Evolutionary conservation across 2,113 vertebrate species (phyloP), one percentile per base, ranked within the genome.

Genomic region (Epinephelus cyanopodus): DNA sequence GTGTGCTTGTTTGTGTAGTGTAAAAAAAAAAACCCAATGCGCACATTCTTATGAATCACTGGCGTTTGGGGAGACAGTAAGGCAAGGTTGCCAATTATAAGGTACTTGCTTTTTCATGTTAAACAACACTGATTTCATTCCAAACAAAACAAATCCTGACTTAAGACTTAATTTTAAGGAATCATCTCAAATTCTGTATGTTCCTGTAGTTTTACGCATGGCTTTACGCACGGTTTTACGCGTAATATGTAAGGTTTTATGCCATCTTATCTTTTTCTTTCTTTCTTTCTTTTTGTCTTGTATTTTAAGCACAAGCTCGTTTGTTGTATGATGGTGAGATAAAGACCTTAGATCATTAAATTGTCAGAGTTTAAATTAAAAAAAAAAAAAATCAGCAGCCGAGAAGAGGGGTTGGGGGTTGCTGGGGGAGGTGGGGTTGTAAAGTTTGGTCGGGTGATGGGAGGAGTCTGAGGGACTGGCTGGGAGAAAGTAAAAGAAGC

Each of bases 391-490:
- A 12, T 11, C 7, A 53, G 70, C 3, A 47, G 17, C 2, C 6
- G 61, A 6, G 8, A 13, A 27, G 52, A 13, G 27, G 23, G 15
- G 48, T 18, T 3, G 5, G 2, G 6, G 47, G 17, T 14, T 65
- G 21, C 3, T 4, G 11, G 10, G 3, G 19, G 25, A 9, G 45
- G 74, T 19, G 19, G 0, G 58, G 9, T 15, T 65, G 81, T 70
- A 50, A 39, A 53, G 23, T 5, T 4, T 33, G 27, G 6, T 33
- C 3, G 2, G 50, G 48, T 60, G 54, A 62, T 45, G 0, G 85
- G 87, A 77, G 89, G 86, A 61, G 73, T 23, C 66, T 65, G 73
- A 3, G 27, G 60, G 42, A 0, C 37, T 18, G 63, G 1, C n/a
- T 7, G 1, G 25, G 4, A 74, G 60, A 23, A 5, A 5, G 0